A percentile compares a stretch with the other conserved stretches of the same genome.
Conservation (phyloP, 2,888 invertebrate species). For the Agrochola macilenta region DNA sequence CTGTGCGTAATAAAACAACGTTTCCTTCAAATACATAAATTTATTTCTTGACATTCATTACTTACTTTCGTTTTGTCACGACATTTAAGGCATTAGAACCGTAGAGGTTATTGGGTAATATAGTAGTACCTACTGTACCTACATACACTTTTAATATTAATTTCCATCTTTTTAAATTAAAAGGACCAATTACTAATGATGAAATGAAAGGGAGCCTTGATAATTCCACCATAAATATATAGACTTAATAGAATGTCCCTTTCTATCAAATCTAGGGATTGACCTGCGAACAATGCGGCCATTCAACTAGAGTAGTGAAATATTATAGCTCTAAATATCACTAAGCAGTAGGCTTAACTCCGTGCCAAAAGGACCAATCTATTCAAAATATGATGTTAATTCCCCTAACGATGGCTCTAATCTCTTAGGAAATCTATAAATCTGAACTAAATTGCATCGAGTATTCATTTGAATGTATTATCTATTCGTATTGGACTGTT, state of each 20-base stretch:
- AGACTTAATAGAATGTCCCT: not conserved
- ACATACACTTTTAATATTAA: not conserved
- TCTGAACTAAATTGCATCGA: conserved; percentile 49
- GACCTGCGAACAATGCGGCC: conserved; percentile 21
- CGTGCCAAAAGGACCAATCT: conserved; percentile 28
- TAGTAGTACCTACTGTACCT: not conserved
- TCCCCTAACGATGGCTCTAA: conserved; percentile 27
- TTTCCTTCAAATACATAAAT: conserved; percentile 5
- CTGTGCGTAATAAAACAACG: conserved; percentile 16
- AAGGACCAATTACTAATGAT: not conserved
- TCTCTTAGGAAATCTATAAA: conserved; percentile 53
- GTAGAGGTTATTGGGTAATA: not conserved
- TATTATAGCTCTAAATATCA: conserved; percentile 32
- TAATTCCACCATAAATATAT: not conserved
- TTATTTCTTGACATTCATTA: not conserved
- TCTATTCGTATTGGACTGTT: conserved; percentile 44
- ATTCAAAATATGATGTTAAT: conserved; percentile 54
- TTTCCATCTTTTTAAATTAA: not conserved
- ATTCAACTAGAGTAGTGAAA: conserved; percentile 30
- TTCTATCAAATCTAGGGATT: conserved; percentile 5
- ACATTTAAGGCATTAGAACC: not conserved
- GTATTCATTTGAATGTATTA: conserved; percentile 53
- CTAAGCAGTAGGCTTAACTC: conserved; percentile 9
- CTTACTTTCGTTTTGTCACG: not conserved
- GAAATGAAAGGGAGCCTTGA: not conserved